A percentile compares a stretch with the other conserved stretches of the same genome.
Evolutionary conservation across 1,140 invertebrate genomes (phyloP).

Genomic region (Spodoptera frugiperda): DNA sequence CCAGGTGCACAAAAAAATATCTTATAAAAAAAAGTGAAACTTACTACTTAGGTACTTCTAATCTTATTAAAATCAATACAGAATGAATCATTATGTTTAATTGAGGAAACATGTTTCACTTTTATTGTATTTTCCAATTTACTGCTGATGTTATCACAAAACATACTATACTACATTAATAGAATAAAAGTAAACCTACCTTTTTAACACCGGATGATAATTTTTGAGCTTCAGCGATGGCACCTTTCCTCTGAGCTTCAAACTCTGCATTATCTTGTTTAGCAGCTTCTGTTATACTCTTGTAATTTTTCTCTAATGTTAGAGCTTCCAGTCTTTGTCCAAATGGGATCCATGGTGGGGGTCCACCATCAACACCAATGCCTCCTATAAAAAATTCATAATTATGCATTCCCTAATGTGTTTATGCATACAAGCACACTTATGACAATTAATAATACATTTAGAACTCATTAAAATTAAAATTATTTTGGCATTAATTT

Average conservation of each 20-base stretch:
- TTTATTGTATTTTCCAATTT: neutral
- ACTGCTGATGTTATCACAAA: neutral
- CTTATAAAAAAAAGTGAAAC: neutral
- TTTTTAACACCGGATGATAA: constrained; percentile 92
- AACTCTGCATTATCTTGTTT: constrained; percentile 92
- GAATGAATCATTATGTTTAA: too few species aligned
- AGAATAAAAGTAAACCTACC: constrained; percentile 71
- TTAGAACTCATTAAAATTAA: too few species aligned
- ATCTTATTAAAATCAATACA: too few species aligned
- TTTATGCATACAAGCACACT: neutral
- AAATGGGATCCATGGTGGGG: constrained; percentile 97
- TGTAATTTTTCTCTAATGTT: constrained; percentile 89
- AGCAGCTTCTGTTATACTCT: constrained; percentile 88
- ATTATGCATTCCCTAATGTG: neutral
- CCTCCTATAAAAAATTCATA: constrained; percentile 69
- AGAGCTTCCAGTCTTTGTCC: constrained; percentile 90
- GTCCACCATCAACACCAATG: constrained; percentile 89
- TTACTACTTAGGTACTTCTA: too few species aligned
- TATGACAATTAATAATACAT: too few species aligned
- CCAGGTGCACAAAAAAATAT: neutral
- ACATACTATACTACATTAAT: neutral
- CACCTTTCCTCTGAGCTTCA: constrained; percentile 93
- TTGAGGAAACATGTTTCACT: too few species aligned
- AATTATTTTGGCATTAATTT: too few species aligned
- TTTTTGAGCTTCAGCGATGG: constrained; percentile 94